These are phyloP conservation scores for Acanthurus leucopareius DNA, from an alignment of 2,797 vertebrate genomes.

Conservation along the genomic window DNA sequence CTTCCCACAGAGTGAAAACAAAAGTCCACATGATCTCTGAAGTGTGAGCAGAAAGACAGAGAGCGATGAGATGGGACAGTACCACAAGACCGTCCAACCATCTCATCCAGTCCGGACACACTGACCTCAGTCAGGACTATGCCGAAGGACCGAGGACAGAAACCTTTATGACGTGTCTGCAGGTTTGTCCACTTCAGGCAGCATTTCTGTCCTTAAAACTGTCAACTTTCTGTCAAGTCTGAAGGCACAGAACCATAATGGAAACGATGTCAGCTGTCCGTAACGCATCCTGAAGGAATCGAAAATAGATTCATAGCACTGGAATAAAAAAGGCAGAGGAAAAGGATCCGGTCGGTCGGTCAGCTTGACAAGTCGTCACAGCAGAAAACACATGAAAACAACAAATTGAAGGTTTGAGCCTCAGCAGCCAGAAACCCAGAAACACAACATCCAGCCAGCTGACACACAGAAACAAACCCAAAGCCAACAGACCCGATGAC, in stretches of 20 bases:
- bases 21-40: not conserved
- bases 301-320: too few species aligned
- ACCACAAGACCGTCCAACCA: conserved; percentile 11
- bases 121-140: not conserved
- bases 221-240: too few species aligned
- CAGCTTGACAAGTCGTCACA: too few species aligned
- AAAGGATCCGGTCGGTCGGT: too few species aligned
- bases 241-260: not conserved
- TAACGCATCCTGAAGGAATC: not conserved
- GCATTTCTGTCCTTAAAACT: not conserved
- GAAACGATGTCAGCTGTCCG: not conserved
- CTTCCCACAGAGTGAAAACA: conserved; percentile 16
- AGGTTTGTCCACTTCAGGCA: not conserved
- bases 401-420: too few species aligned
- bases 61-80: conserved; percentile 9
- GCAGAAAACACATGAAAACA: too few species aligned
- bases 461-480: too few species aligned
- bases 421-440: too few species aligned
- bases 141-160: not conserved
- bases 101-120: conserved; percentile 37
- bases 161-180: conserved; percentile 13
- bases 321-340: too few species aligned
- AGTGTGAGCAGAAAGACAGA: not conserved
- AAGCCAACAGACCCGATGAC: too few species aligned
- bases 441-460: too few species aligned